Evolutionary conservation across 2,113 vertebrate species (phyloP), one percentile per base, ranked within the genome.

Genomic region (Gallinago paraguaiae): DNA sequence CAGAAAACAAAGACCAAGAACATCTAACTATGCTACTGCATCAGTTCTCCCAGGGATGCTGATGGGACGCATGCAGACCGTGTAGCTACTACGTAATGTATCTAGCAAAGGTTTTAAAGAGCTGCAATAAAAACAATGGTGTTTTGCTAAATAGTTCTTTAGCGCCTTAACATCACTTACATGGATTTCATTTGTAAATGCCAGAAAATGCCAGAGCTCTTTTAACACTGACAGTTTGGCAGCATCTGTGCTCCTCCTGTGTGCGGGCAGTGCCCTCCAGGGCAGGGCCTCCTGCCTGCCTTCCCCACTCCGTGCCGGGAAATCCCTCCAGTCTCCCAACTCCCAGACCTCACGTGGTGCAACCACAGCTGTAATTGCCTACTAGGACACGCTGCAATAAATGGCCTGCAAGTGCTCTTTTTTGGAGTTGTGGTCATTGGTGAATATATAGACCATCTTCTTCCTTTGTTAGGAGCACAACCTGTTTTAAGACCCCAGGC

Each of bases 1-100:
- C 31, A 84, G 64, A 74, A 91, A 86, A 68, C 27, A 65, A 96
- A 96, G 90, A 97, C 96, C 93, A 97, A 96, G 92, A 95, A 79
- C 72, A 92, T 96, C 92, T 95, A 96, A 93, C 88, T 94, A 74
- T 75, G 82, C 86, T 96, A 71, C 31, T 39, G 6, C 48, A 43
- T 59, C 50, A 23, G 13, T 69, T 89, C 41, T 89, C 54, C 39
- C 65, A 85, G 48, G n/a, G 35, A 41, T 78, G 43, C 54, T 60
- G 51, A 60, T 67, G 18, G 31, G 71, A 77, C 59, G 10, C 11
- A 17, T n/a, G 5, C 1, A 1, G 77, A 64, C 48, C 82, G 30
- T 43, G 27, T 65, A 88, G 75, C 88, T 96, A 93, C 67, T 85
- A 80, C 67, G 92, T 94, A 76, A 64, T 91, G 60, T 88, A 79